Evolutionary conservation across 2,113 vertebrate species (phyloP).

Genomic region (Channa maculata): DNA sequence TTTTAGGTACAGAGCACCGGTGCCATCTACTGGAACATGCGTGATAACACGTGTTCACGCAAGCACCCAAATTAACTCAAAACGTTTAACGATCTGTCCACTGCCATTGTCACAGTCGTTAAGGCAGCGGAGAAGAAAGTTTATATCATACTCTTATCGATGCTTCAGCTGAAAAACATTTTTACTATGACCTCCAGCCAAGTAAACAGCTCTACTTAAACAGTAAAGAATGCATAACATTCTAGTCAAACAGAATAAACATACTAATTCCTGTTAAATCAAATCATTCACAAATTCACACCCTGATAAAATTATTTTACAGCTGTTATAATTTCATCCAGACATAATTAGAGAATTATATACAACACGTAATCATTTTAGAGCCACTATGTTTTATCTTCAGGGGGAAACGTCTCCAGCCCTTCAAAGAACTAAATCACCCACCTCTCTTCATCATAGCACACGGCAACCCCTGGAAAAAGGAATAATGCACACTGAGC

Average conservation of each 20-base stretch:
- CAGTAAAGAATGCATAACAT: conserved; percentile 27
- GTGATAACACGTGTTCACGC: conserved; percentile 30
- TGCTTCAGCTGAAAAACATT: no score
- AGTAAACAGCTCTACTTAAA: neutral
- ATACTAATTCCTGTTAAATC: conserved; percentile 16
- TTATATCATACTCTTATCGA: neutral
- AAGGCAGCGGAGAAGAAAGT: neutral
- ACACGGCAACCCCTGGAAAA: conserved; percentile 36
- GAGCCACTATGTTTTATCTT: conserved; percentile 60
- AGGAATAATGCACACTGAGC: conserved; percentile 28
- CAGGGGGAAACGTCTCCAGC: conserved; percentile 52
- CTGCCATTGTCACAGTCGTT: neutral
- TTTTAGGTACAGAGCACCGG: conserved; percentile 25
- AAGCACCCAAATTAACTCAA: neutral
- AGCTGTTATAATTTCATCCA: conserved; percentile 38
- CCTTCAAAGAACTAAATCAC: conserved; percentile 63
- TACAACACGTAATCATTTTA: conserved; percentile 47
- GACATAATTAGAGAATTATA: conserved; percentile 14
- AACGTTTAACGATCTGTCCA: neutral
- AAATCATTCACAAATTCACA: conserved; percentile 13
- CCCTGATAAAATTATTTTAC: conserved; percentile 15
- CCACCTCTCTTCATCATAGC: conserved; percentile 56
- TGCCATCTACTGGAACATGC: conserved; percentile 58
- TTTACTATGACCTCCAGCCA: no score
- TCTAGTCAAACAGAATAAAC: conserved; percentile 32